These are phyloP conservation scores for Epizoanthus ramosus DNA, from an alignment of 92 coral and sea anemone genomes.

Conservation along the genomic window DNA sequence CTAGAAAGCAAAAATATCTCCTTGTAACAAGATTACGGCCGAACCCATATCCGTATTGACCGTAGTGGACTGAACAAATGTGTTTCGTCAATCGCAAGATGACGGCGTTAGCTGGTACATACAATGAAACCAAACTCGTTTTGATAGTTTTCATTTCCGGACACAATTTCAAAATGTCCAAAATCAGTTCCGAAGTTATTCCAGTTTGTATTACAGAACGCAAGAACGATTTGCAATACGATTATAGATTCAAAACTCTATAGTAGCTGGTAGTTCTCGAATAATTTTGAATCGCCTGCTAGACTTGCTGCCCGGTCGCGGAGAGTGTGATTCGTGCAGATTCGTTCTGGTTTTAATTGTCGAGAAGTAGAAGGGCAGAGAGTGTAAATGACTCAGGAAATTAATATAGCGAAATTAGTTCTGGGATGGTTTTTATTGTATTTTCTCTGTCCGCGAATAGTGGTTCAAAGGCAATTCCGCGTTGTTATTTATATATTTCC, in stretches of 20 bases:
- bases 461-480: not conserved
- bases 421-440: not conserved
- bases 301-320: too few species aligned
- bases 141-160: not conserved
- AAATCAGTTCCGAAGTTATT: too few species aligned
- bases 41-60: not conserved
- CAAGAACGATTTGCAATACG: too few species aligned
- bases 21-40: not conserved
- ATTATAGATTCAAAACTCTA: too few species aligned
- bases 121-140: not conserved
- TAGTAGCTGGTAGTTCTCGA: too few species aligned
- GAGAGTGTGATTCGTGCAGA: not conserved
- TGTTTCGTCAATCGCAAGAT: not conserved
- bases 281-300: too few species aligned
- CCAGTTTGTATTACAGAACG: too few species aligned
- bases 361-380: not conserved
- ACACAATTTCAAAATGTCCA: too few species aligned
- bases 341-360: not conserved
- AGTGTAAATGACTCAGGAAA: not conserved
- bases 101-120: not conserved
- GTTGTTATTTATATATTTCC: not conserved
- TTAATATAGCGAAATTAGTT: not conserved
- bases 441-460: too few species aligned
- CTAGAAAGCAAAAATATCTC: not conserved
- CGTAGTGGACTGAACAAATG: not conserved